Evolutionary conservation across 1,140 invertebrate species (phyloP), one percentile per base, ranked within the genome.

Genomic region (Pristionchus pacificus): DNA sequence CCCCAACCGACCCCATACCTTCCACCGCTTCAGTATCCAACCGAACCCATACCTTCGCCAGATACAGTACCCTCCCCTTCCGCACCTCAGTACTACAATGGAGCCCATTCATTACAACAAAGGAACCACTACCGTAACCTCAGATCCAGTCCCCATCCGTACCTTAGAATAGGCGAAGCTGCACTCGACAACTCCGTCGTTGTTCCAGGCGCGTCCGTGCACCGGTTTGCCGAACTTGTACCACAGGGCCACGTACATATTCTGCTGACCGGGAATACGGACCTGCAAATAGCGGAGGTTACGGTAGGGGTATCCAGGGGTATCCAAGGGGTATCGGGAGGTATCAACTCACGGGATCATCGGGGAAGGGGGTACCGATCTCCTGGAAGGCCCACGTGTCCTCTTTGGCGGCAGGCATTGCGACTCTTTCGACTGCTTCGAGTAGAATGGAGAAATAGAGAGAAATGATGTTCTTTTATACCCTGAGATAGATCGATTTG

Each of bases 121-220:
- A n/a, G 38, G 6, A 49, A 49, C 19, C 38, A 6, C 38, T 49
- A 49, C 38, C 6, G 38, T 49, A 49, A 19, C 38, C 38, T 49
- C 19, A 6, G 38, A 49, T 10, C 38, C 38, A 49, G 19, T 19
- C 38, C 6, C 6, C 38, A 10, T 10, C 38, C 38, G 38, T 49
- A 49, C 38, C 59, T 74, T 74, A 19, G 25, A 38, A 24, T 74
- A 71, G 1, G 73, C 63, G 60, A 74, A 74, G 1, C 62, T 66
- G 69, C 73, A 74, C 30, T 74, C 73, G 29, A 74, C 73, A 27
- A 65, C 73, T 33, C 73, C 73, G 30, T 61, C 68, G 49, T 74
- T 71, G 59, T 74, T 74, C 73, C 73, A 74, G 2, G 73, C 73
- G 62, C 73, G 73, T 60, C 73, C 73, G 69, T 74, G 73, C 57